phyloP scores from a whole-genome alignment of 2,888 invertebrate species.

The Nomada ferruginata region DNA sequence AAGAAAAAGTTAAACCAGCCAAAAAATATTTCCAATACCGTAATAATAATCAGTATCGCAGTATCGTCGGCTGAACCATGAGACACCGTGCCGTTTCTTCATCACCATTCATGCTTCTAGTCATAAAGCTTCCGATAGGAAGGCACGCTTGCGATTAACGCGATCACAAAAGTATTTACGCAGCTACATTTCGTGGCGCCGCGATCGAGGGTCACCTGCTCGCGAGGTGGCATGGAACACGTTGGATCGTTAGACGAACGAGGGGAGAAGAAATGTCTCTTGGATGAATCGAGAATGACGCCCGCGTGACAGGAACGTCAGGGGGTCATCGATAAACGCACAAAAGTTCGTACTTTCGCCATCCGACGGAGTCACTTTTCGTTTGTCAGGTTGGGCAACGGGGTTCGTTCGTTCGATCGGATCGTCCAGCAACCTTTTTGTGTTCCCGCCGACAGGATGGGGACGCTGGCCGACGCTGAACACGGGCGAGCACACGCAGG shows the following conservation, averaged over 20 bases:
- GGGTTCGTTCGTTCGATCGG: constrained; percentile 43
- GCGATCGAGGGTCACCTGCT: constrained; percentile 12
- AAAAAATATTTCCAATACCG: background rate
- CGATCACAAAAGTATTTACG: constrained; percentile 45
- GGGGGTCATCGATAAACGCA: constrained; percentile 57
- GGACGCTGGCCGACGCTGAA: constrained; percentile 27
- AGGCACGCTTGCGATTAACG: constrained; percentile 29
- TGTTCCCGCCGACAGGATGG: background rate
- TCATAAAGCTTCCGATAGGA: background rate
- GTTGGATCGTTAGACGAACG: constrained; percentile 28
- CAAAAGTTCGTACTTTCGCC: constrained; percentile 69
- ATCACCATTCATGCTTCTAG: constrained; percentile 8
- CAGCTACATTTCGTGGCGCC: constrained; percentile 28
- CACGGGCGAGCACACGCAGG: constrained; percentile 28
- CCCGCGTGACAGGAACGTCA: constrained; percentile 45
- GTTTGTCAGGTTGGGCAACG: constrained; percentile 64
- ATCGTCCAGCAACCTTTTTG: constrained; percentile 44
- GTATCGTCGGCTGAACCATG: constrained; percentile 15
- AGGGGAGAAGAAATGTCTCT: constrained; percentile 44
- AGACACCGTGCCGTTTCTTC: constrained; percentile 10
- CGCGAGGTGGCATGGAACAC: background rate
- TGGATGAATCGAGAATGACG: constrained; percentile 27
- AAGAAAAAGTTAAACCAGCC: too few species aligned
- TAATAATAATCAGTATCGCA: constrained; percentile 14
- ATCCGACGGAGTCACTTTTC: constrained; percentile 62